Base-by-base conservation (phyloP, 2,797 vertebrate genomes). In the Peromyscus aztecus region DNA sequence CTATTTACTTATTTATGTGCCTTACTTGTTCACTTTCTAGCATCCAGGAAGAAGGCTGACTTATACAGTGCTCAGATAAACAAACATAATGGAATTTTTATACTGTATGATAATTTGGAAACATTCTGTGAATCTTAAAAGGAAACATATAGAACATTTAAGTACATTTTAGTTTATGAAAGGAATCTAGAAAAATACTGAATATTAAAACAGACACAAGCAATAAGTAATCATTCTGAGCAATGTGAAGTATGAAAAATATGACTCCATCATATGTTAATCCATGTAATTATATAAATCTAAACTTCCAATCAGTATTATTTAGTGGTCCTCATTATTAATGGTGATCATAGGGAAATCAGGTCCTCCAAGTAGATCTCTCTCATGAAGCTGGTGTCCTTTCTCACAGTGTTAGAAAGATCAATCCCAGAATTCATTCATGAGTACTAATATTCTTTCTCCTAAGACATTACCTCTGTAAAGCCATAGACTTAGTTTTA, bases 201-300 rank as follows among this genome's bases (percentile, higher is more conserved):
- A 14, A 5, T 94, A 37, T n/a, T 67, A 82, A 17, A 96, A 93
- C 83, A 67, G 34, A 37, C 31, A 84, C 49, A 94, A 73, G 17
- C 3, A 88, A 23, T 8, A 82, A 40, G 57, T 76, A 23, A 73
- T 37, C 2, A 75, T 77, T 89, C 9, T 95, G 24, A 94, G 24
- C 14, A 34, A 4, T 80, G 2, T 71, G 63, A 91, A 7, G 5
- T 34, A 85, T 4, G 21, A 34, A 85, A 49, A 29, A 76, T 52
- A 90, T 61, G 9, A 0, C 12, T 76, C 12, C n/a, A 37, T 40
- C 6, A 40, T 27, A n/a, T 24, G 14, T 7, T 52, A n/a, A 49
- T 0, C 40, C 59, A 43, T 71, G 46, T 9, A 59, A 80, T 65
- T 89, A 91, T 24, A 52, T 31, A 73, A n/a, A 4, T 19, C 6